phyloP scores from a whole-genome alignment of 2,888 invertebrate species.

The Sesia apiformis region DNA sequence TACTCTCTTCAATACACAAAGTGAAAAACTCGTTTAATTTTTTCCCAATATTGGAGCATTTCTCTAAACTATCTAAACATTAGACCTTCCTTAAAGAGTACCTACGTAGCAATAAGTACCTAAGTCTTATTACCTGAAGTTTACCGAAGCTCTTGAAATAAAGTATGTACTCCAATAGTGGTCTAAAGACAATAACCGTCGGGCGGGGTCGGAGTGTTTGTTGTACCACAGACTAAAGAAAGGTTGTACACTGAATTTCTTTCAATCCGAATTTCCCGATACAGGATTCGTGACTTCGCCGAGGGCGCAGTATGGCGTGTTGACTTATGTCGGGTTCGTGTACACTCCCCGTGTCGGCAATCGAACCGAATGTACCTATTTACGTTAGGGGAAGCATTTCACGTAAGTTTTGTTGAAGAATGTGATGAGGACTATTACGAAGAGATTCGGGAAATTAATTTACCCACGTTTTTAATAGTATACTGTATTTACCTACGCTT shows the following conservation, averaged over 20 bases:
- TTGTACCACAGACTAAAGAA: conserved; percentile 5
- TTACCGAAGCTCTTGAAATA: not conserved
- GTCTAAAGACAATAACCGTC: conserved; percentile 28
- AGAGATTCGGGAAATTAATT: no score
- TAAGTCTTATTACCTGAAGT: no score
- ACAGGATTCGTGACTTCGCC: conserved; percentile 36
- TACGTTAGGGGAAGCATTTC: not conserved
- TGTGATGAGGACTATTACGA: no score
- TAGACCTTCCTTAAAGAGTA: no score
- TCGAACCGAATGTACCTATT: conserved; percentile 4
- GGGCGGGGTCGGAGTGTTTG: conserved; percentile 23
- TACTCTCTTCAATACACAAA: no score
- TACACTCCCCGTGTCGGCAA: conserved; percentile 10
- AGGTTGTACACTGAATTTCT: conserved; percentile 35
- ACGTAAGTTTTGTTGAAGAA: no score
- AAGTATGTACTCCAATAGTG: conserved; percentile 9
- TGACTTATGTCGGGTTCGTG: conserved; percentile 30
- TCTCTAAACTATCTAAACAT: no score
- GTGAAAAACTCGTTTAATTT: no score
- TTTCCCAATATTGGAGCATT: no score
- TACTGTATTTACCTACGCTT: no score
- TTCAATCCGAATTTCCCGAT: conserved; percentile 50
- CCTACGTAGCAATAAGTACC: no score
- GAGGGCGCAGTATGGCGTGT: conserved; percentile 19
- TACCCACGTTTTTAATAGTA: no score